phyloP scores from a whole-genome alignment of 2,113 vertebrate genomes.

The Urocynchramus pylzowi region DNA sequence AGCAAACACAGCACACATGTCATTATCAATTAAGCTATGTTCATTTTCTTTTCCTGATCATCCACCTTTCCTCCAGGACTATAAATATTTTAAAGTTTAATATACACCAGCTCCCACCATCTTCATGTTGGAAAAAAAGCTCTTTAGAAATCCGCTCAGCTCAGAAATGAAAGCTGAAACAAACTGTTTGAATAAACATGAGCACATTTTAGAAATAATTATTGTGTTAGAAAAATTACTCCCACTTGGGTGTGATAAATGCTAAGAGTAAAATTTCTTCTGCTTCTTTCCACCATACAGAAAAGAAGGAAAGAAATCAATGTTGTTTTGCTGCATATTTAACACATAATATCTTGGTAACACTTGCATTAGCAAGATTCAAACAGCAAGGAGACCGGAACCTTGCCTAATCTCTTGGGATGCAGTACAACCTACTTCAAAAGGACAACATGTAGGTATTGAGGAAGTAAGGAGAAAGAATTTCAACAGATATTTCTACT shows the following conservation, averaged over 20 bases:
- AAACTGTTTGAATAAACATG: constrained; percentile 7
- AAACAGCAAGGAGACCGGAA: background rate
- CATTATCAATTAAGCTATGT: background rate
- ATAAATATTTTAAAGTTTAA: background rate
- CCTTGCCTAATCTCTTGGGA: background rate
- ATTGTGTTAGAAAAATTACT: background rate
- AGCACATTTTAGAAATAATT: background rate
- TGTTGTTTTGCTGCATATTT: background rate
- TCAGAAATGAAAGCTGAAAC: background rate
- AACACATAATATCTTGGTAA: background rate
- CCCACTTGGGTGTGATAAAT: background rate
- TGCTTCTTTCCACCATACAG: background rate
- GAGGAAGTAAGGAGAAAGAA: background rate
- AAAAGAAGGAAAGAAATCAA: background rate
- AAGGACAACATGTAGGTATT: background rate
- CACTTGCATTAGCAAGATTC: background rate
- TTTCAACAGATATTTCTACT: background rate
- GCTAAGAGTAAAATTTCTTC: background rate
- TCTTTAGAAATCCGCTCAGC: background rate
- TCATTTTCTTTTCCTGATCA: background rate
- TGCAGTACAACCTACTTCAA: background rate
- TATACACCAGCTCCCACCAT: background rate
- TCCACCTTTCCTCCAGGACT: background rate
- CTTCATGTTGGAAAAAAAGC: background rate
- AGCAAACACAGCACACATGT: background rate